These are phyloP conservation scores for Corythoichthys haematopterus DNA, from an alignment of 2,113 vertebrate species.

Conservation along the genomic window DNA sequence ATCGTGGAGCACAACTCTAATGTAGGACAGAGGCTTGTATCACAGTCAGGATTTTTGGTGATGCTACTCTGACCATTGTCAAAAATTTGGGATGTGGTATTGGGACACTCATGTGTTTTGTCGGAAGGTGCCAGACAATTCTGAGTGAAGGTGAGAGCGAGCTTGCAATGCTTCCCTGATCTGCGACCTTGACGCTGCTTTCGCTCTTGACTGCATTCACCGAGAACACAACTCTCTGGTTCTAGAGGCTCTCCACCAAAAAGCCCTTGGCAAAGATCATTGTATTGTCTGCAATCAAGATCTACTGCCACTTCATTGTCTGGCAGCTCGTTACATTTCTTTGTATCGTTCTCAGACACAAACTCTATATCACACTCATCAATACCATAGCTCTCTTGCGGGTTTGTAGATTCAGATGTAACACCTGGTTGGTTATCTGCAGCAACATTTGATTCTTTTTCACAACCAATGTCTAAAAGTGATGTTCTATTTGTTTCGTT, in stretches of 20 bases:
- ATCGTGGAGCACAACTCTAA: conserved; percentile 2
- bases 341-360: conserved; percentile 4
- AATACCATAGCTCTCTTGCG: neutral
- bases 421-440: neutral
- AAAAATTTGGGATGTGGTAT: conserved; percentile 3
- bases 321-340: neutral
- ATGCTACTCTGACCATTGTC: conserved; percentile 1
- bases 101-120: conserved; percentile 14
- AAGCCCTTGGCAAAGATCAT: conserved; percentile 23
- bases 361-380: conserved; percentile 37
- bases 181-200: conserved; percentile 66
- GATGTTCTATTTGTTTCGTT: neutral
- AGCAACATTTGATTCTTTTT: neutral
- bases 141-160: conserved; percentile 79
- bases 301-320: conserved; percentile 6
- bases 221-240: conserved; percentile 24
- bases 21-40: conserved; percentile 7
- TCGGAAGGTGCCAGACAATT: conserved; percentile 46
- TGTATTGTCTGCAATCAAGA: conserved; percentile 6
- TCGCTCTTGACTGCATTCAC: conserved; percentile 50
- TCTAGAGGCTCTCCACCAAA: conserved; percentile 29
- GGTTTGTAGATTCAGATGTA: neutral
- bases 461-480: neutral
- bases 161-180: conserved; percentile 72
- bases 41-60: neutral